These are phyloP conservation scores for Erebia aethiops DNA, from an alignment of 2,888 invertebrate genomes.

Conservation along the genomic window DNA sequence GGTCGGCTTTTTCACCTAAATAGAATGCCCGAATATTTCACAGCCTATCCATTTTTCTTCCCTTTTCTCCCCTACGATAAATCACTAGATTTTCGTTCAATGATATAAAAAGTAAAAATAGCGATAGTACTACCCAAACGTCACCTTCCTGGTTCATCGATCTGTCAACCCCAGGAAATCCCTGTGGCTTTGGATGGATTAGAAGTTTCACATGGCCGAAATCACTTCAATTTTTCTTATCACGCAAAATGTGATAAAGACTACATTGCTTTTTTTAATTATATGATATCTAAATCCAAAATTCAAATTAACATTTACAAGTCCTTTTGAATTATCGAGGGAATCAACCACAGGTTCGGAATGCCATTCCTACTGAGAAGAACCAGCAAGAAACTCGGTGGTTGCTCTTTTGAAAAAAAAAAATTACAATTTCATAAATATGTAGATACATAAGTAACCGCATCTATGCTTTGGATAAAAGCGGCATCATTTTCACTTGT, in stretches of 20 bases:
- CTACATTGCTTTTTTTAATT: not conserved
- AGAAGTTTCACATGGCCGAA: conserved; percentile 3
- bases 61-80: conserved; percentile 22
- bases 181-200: conserved; percentile 26
- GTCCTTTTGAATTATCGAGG: no score
- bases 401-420: no score
- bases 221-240: conserved; percentile 1
- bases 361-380: no score
- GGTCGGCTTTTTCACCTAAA: conserved; percentile 3
- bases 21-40: conserved; percentile 11
- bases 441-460: no score
- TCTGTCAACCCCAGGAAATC: conserved; percentile 28
- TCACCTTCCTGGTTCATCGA: conserved; percentile 25
- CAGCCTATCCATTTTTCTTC: conserved; percentile 16
- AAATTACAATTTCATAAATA: no score
- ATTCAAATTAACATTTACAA: no score
- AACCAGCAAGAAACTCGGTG: no score
- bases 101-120: conserved; percentile 25
- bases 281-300: no score
- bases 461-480: no score
- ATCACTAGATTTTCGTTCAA: conserved; percentile 24
- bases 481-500: no score
- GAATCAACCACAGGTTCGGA: no score
- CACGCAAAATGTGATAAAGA: not conserved
- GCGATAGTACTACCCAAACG: conserved; percentile 14